Evolutionary conservation across 53 echinoderm and acorn worm genomes (phyloP).

Genomic region (Paelopatides confundens): DNA sequence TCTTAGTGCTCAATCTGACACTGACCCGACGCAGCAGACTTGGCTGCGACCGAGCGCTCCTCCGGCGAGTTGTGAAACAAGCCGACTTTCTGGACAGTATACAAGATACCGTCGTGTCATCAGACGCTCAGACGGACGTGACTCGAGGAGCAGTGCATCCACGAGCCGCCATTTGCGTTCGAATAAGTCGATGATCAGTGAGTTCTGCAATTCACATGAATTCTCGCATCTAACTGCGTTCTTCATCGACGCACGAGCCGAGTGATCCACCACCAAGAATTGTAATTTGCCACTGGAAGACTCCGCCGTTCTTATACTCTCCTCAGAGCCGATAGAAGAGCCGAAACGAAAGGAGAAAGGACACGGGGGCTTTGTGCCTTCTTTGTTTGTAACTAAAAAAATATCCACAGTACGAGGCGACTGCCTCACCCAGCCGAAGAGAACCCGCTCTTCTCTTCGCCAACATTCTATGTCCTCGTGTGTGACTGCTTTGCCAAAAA

Average conservation of each 20-base stretch:
- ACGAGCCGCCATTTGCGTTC: slow-evolving; percentile 85
- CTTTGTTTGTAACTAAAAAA: no score
- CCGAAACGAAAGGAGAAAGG: neutral
- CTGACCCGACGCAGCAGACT: slow-evolving; percentile 17
- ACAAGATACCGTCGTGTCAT: no score
- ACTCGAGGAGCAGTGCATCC: slow-evolving; percentile 54
- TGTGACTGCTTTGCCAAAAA: no score
- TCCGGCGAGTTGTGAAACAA: slow-evolving; percentile 2
- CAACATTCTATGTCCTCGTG: no score
- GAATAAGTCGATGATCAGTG: slow-evolving; percentile 82
- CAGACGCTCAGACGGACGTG: slow-evolving; percentile 68
- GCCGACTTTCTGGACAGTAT: neutral
- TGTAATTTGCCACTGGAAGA: slow-evolving; percentile 48
- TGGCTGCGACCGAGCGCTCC: neutral
- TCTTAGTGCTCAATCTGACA: neutral
- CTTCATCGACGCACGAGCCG: slow-evolving; percentile 95
- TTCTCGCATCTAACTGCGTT: slow-evolving; percentile 88
- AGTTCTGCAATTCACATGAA: slow-evolving; percentile 87
- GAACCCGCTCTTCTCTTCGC: no score
- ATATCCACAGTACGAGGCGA: no score
- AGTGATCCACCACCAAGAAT: slow-evolving; percentile 96
- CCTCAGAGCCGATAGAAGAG: neutral
- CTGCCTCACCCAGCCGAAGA: no score
- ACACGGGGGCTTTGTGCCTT: neutral
- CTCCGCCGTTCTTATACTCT: neutral